Conservation (phyloP, 2,113 vertebrate genomes). For the Etheostoma cragini region DNA sequence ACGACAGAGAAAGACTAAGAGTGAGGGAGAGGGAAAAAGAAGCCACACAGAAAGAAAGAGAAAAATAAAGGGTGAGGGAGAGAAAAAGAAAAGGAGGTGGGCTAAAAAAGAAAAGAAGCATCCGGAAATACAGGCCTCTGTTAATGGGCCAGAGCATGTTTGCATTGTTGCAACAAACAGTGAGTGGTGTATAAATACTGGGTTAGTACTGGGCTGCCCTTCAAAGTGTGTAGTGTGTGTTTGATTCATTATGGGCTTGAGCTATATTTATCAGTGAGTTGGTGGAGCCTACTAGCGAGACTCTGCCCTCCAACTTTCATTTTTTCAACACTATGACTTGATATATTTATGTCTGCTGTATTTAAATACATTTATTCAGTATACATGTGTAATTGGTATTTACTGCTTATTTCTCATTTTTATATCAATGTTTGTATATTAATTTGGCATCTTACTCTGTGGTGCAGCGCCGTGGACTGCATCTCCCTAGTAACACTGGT, state of each 20-base stretch:
- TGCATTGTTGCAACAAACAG: constrained; percentile 72
- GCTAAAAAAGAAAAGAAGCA: constrained; percentile 55
- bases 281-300: constrained; percentile 50
- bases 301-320: constrained; percentile 42
- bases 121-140: constrained; percentile 67
- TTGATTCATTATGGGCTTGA: constrained; percentile 74
- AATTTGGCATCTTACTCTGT: constrained; percentile 77
- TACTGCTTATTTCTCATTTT: constrained; percentile 5
- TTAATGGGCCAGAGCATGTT: constrained; percentile 71
- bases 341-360: constrained; percentile 4
- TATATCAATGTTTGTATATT: constrained; percentile 22
- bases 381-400: constrained; percentile 1
- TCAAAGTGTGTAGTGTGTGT: constrained; percentile 66
- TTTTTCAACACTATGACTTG: constrained; percentile 18
- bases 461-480: constrained; percentile 71
- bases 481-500: constrained; percentile 77
- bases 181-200: constrained; percentile 67
- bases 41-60: constrained; percentile 42
- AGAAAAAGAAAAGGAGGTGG: constrained; percentile 35
- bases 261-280: constrained; percentile 75
- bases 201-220: constrained; percentile 71
- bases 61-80: constrained; percentile 10
- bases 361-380: not conserved
- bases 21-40: constrained; percentile 38
- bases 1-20: constrained; percentile 61